Evolutionary conservation across 2,888 invertebrate genomes (phyloP), one percentile per base, ranked within the genome.

Genomic region (Drosophila atripex): DNA sequence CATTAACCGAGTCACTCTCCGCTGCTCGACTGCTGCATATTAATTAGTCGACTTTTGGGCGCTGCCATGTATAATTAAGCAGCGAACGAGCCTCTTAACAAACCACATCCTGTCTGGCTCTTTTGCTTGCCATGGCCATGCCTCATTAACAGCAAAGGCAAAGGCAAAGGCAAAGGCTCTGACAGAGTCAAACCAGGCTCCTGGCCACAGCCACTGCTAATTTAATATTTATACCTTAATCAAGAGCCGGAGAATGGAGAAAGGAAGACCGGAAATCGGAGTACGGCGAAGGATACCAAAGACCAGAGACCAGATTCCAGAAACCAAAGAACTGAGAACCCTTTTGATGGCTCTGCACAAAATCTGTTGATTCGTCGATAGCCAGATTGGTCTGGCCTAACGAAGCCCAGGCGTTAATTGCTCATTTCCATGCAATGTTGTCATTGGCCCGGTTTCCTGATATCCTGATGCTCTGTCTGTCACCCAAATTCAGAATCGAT

Each of bases 201-300:
- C 41, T 30, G 21, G 41, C 49, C 18, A 21, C 32, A 43, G 66
- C 58, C 63, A 57, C 41, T 52, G 76, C 78, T 86, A 75, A 88
- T 84, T 80, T 88, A 84, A 86, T 84, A 84, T 84, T 88, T 84
- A 88, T 84, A 86, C 87, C 87, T 86, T 86, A 80, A 88, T 84
- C 88, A 84, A 76, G 78, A 56, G 64, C 60, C 60, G 61, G 16
- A 43, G 43, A 35, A 69, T 50, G 47, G 35, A n/a, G 35, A 35
- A 35, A 35, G 5, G 14, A n/a, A n/a, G 35, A 35, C 35, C 35
- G 35, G 35, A 35, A 35, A 35, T n/a, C 35, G 35, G 35, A 35
- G 35, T 35, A 14, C 14, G 14, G 7, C 6, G 35, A 14, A n/a
- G 14, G 35, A 35, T 7, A 35, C 14, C 14, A 12, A 35, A 35